Evolutionary conservation across 1,140 invertebrate genomes (phyloP).

Genomic region (Gonioctena quinquepunctata): DNA sequence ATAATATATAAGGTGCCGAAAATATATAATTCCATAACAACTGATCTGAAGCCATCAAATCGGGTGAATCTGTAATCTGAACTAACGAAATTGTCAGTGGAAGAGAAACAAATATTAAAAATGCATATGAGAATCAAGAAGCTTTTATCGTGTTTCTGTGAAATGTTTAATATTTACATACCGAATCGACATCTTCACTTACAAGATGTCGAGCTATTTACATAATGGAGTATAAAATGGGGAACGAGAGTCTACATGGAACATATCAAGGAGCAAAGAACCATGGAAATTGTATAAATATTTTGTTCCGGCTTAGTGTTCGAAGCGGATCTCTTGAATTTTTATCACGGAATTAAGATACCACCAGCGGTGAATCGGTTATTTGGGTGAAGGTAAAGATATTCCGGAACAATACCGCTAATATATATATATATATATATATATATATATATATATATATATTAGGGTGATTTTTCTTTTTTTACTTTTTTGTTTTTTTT

Average conservation of each 20-base stretch:
- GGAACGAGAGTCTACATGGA: neutral
- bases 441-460: too few species aligned
- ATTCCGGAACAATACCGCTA: too few species aligned
- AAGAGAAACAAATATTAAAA: neutral
- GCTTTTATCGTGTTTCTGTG: slow-evolving; percentile 28
- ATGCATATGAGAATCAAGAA: slow-evolving; percentile 4
- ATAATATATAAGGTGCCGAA: too few species aligned
- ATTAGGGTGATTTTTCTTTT: too few species aligned
- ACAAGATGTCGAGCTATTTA: slow-evolving; percentile 17
- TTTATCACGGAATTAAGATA: neutral
- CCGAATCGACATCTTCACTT: slow-evolving; percentile 20
- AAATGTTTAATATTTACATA: slow-evolving; percentile 30
- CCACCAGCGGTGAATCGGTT: too few species aligned
- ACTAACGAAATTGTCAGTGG: too few species aligned
- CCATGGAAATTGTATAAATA: neutral
- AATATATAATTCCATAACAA: too few species aligned
- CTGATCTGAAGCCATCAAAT: too few species aligned
- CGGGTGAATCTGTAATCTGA: too few species aligned
- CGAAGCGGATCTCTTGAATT: neutral
- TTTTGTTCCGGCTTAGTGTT: neutral
- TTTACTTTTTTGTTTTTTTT: too few species aligned
- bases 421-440: too few species aligned
- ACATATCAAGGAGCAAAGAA: neutral
- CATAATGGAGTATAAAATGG: slow-evolving; percentile 19
- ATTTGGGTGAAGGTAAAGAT: too few species aligned